Evolutionary conservation across 1,140 invertebrate genomes (phyloP).

Genomic region (Drosophila ficusphila): DNA sequence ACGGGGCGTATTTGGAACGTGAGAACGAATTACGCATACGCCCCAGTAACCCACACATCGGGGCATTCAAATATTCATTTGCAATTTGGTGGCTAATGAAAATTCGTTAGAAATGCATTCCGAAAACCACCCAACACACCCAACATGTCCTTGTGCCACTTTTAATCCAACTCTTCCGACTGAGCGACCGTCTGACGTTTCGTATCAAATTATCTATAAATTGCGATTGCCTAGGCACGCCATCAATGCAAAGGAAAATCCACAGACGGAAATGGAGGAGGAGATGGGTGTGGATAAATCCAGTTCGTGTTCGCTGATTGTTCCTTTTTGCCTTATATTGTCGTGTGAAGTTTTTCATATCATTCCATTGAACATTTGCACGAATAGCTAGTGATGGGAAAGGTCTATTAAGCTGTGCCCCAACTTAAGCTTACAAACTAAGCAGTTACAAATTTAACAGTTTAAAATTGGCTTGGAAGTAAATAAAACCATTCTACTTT

Average conservation of each 20-base stretch:
- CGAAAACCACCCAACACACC: slow-evolving; percentile 20
- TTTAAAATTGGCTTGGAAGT: too few relatives aligned
- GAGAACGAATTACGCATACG: slow-evolving; percentile 55
- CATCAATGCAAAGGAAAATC: slow-evolving; percentile 45
- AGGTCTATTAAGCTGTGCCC: not conserved
- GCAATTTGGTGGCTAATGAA: slow-evolving; percentile 63
- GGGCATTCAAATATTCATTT: slow-evolving; percentile 49
- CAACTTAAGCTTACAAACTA: too few relatives aligned
- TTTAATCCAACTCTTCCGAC: slow-evolving; percentile 36
- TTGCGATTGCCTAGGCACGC: slow-evolving; percentile 68
- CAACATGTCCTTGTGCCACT: slow-evolving; percentile 72
- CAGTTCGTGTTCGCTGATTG: slow-evolving; percentile 51
- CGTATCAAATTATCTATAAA: slow-evolving; percentile 80
- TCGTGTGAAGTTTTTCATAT: slow-evolving; percentile 74
- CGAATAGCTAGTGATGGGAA: slow-evolving; percentile 13
- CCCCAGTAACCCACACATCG: slow-evolving; percentile 40
- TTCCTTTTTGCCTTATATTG: slow-evolving; percentile 48
- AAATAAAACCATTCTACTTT: too few relatives aligned
- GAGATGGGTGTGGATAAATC: slow-evolving; percentile 8
- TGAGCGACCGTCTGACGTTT: slow-evolving; percentile 56
- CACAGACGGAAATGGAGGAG: slow-evolving; percentile 1
- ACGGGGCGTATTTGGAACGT: slow-evolving; percentile 33
- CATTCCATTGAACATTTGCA: slow-evolving; percentile 50
- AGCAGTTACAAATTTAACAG: too few relatives aligned
- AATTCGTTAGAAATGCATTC: slow-evolving; percentile 72